These are phyloP conservation scores for Actinia tenebrosa DNA, from an alignment of 64 coral and sea anemone genomes.

Conservation along the genomic window DNA sequence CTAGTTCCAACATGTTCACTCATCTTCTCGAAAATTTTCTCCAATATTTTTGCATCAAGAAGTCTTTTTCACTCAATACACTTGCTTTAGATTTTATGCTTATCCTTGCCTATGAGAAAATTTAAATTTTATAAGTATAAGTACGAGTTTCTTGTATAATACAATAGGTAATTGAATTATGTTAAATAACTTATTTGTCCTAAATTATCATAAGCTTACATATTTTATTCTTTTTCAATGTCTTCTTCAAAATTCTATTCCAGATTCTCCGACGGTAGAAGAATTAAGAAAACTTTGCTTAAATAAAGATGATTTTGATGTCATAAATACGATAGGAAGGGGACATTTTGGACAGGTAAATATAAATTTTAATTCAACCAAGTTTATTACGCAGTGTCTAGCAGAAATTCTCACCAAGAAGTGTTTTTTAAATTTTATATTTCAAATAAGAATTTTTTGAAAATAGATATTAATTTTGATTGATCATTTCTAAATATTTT, in stretches of 20 bases:
- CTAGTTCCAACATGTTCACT: not conserved
- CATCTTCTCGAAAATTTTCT: not conserved
- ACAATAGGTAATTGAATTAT: not conserved
- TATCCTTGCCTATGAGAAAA: not conserved
- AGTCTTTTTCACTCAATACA: not conserved
- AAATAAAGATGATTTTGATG: constrained; percentile 83
- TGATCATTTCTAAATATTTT: not conserved
- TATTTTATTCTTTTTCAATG: not conserved
- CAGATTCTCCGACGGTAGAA: constrained; percentile 72
- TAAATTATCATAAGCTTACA: not conserved
- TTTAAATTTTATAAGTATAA: not conserved
- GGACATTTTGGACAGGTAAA: constrained; percentile 99
- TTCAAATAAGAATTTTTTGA: not conserved
- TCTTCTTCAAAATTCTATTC: not conserved
- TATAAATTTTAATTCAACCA: not conserved
- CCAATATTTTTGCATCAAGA: not conserved
- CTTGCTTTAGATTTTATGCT: not conserved
- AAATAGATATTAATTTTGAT: no score
- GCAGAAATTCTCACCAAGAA: not conserved
- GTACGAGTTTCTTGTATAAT: not conserved
- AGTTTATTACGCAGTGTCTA: no score
- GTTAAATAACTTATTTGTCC: not conserved
- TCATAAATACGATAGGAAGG: constrained; percentile 86
- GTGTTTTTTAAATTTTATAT: not conserved
- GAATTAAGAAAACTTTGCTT: constrained; percentile 73